phyloP scores from a whole-genome alignment of 2,888 invertebrate genomes.

The Meiosimyza decipiens region DNA sequence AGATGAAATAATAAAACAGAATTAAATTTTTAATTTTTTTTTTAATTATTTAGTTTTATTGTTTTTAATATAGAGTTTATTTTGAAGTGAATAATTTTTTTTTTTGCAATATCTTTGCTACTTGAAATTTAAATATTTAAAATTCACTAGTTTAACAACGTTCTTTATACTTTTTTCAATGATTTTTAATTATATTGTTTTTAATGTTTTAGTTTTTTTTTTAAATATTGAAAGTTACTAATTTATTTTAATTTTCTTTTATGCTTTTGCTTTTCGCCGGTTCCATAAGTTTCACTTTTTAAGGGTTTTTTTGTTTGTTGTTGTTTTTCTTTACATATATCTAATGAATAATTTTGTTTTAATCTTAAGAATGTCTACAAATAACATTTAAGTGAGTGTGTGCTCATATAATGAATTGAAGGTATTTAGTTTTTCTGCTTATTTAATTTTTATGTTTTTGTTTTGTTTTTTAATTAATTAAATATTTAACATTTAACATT shows the following conservation, averaged over 20 bases:
- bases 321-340: neutral
- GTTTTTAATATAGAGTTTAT: too few species aligned
- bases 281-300: neutral
- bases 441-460: constrained; percentile 16
- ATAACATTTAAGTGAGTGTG: constrained; percentile 28
- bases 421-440: constrained; percentile 20
- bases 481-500: constrained; percentile 28
- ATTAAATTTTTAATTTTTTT: neutral
- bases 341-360: neutral
- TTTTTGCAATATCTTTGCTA: neutral
- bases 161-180: neutral
- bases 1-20: neutral
- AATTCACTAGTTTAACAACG: constrained; percentile 19
- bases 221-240: neutral
- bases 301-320: neutral
- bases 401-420: constrained; percentile 25
- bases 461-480: neutral
- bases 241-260: neutral
- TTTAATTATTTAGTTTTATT: neutral
- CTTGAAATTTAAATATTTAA: constrained; percentile 17
- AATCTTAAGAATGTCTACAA: constrained; percentile 24
- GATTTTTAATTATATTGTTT: neutral
- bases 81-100: neutral
- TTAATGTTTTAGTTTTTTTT: neutral
- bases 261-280: neutral